Evolutionary conservation across 2,113 vertebrate species (phyloP).

Genomic region (Thymallus thymallus): DNA sequence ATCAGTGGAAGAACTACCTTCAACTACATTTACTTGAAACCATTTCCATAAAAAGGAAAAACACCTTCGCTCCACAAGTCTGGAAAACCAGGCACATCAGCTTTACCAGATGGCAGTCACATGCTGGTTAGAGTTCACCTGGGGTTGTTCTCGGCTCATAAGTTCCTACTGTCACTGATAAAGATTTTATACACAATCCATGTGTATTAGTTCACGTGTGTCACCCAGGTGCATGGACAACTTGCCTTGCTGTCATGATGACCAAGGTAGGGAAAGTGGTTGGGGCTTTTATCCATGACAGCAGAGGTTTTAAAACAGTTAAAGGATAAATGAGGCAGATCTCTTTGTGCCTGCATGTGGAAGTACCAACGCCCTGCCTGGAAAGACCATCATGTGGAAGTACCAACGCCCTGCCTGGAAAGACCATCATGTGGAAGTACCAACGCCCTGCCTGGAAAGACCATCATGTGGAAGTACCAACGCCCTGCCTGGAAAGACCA

Average conservation of each 20-base stretch:
- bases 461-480: not conserved
- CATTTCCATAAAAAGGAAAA: too few species aligned
- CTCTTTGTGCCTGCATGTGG: too few species aligned
- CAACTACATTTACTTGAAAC: conserved; percentile 43
- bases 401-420: not conserved
- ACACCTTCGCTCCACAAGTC: not conserved
- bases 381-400: too few species aligned
- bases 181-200: not conserved
- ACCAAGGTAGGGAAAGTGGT: conserved; percentile 24
- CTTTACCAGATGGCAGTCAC: conserved; percentile 62
- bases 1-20: conserved; percentile 30
- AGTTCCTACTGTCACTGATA: too few species aligned
- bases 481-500: not conserved
- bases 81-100: conserved; percentile 7
- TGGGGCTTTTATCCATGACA: conserved; percentile 12
- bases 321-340: too few species aligned
- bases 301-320: not conserved
- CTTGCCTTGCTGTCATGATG: conserved; percentile 38
- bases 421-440: not conserved
- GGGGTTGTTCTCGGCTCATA: too few species aligned
- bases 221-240: conserved; percentile 19
- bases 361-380: not conserved
- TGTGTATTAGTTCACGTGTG: conserved; percentile 5
- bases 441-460: not conserved
- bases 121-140: conserved; percentile 11